A percentile compares a stretch with the other conserved stretches of the same genome.
Conservation (phyloP, 1,140 invertebrate species). For the Galleria mellonella region DNA sequence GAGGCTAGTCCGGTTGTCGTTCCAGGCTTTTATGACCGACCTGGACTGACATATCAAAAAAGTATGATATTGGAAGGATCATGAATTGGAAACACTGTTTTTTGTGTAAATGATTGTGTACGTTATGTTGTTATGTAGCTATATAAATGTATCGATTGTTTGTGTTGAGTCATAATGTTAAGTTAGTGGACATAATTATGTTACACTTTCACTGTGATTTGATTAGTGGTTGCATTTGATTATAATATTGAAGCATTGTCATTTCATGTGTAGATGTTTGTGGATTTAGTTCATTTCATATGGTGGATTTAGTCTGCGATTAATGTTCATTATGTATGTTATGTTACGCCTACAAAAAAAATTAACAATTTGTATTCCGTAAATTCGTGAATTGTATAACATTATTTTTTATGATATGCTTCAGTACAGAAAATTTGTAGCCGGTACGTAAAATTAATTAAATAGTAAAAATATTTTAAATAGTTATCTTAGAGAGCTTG, state of each 20-base stretch:
- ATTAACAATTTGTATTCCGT: constrained; percentile 2
- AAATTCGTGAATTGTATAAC: constrained; percentile 15
- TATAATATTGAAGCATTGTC: constrained; percentile 39
- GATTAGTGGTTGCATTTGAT: constrained; percentile 61
- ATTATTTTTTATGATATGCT: constrained; percentile 58
- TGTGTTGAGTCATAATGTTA: constrained; percentile 63
- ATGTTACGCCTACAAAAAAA: constrained; percentile 10
- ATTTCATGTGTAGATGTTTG: constrained; percentile 21
- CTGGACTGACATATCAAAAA: no score
- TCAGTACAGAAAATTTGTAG: constrained; percentile 61
- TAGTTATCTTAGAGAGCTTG: constrained; percentile 66
- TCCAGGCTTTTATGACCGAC: no score
- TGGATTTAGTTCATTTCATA: neutral
- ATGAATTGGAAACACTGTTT: neutral
- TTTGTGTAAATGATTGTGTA: constrained; percentile 39
- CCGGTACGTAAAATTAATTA: constrained; percentile 49
- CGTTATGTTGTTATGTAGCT: constrained; percentile 42
- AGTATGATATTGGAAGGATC: no score
- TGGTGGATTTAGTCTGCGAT: neutral
- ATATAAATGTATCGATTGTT: constrained; percentile 38
- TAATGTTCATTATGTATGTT: neutral
- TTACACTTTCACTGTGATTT: constrained; percentile 69
- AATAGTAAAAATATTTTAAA: constrained; percentile 47
- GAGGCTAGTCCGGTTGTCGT: no score
- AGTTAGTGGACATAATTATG: constrained; percentile 64